These are phyloP conservation scores for Aphelenchoides fujianensis DNA, from an alignment of 1,140 invertebrate species.

Conservation along the genomic window DNA sequence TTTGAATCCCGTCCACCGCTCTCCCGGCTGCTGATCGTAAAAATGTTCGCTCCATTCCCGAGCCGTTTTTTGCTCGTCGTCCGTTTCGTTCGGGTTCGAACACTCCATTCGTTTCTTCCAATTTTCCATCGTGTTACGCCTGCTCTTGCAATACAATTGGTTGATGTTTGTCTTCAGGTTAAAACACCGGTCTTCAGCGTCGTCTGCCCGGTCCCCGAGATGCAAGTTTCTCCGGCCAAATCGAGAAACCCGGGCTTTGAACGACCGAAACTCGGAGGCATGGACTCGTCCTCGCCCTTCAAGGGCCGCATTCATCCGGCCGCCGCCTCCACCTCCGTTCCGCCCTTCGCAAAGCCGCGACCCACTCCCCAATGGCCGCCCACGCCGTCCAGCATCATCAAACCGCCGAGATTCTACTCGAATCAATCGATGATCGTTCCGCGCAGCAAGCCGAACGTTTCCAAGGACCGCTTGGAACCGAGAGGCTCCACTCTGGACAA, in stretches of 20 bases:
- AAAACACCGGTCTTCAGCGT: not conserved
- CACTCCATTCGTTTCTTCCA: not conserved
- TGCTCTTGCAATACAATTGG: not conserved
- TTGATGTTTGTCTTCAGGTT: not conserved
- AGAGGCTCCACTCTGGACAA: not conserved
- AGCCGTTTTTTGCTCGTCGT: constrained; percentile 4
- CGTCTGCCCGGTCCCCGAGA: not conserved
- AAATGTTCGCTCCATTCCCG: not conserved
- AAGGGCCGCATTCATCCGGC: not conserved
- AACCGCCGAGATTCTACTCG: constrained; percentile 19
- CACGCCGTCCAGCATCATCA: constrained; percentile 9
- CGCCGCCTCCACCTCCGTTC: not conserved
- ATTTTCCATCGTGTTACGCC: not conserved
- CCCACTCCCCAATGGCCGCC: constrained; percentile 15
- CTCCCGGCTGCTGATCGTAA: not conserved
- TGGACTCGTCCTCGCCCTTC: not conserved
- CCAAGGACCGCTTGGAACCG: not conserved
- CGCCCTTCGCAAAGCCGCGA: not conserved
- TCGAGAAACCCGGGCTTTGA: not conserved
- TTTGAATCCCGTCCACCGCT: not conserved
- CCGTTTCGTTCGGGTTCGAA: not conserved
- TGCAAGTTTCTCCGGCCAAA: not conserved
- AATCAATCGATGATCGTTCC: constrained; percentile 11
- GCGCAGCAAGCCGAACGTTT: not conserved
- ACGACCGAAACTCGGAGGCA: no score